These are phyloP conservation scores for Dipodomys ordii DNA, from an alignment of 2,113 vertebrate genomes.

Conservation along the genomic window DNA sequence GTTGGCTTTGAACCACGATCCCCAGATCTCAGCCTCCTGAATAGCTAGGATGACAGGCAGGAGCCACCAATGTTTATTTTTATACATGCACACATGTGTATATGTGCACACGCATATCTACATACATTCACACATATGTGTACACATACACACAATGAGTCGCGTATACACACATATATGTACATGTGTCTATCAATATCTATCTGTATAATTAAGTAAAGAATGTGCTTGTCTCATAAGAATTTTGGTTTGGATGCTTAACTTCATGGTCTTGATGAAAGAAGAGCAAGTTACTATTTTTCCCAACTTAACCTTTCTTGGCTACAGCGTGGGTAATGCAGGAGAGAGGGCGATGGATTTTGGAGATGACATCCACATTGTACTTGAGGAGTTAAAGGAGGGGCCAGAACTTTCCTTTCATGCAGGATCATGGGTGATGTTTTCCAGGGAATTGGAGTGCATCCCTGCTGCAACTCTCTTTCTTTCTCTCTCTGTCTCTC, in stretches of 20 bases:
- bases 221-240: not conserved
- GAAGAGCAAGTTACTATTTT: slow-evolving; percentile 52
- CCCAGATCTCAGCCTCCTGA: too few relatives aligned
- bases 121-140: too few relatives aligned
- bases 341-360: slow-evolving; percentile 55
- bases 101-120: too few relatives aligned
- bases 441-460: slow-evolving; percentile 68
- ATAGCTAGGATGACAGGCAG: too few relatives aligned
- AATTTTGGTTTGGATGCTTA: not conserved
- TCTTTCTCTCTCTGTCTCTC: not conserved
- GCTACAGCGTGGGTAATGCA: slow-evolving; percentile 42
- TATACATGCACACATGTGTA: too few relatives aligned
- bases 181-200: not conserved
- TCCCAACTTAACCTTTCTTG: slow-evolving; percentile 27
- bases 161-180: too few relatives aligned
- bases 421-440: slow-evolving; percentile 51
- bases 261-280: not conserved
- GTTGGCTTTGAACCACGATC: too few relatives aligned
- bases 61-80: too few relatives aligned
- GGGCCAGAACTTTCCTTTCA: slow-evolving; percentile 52
- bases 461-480: not conserved
- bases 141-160: too few relatives aligned
- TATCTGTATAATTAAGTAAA: not conserved
- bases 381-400: slow-evolving; percentile 70
- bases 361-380: slow-evolving; percentile 40